Evolutionary conservation across 2,113 vertebrate genomes (phyloP).

Genomic region (Oncorhynchus masou): DNA sequence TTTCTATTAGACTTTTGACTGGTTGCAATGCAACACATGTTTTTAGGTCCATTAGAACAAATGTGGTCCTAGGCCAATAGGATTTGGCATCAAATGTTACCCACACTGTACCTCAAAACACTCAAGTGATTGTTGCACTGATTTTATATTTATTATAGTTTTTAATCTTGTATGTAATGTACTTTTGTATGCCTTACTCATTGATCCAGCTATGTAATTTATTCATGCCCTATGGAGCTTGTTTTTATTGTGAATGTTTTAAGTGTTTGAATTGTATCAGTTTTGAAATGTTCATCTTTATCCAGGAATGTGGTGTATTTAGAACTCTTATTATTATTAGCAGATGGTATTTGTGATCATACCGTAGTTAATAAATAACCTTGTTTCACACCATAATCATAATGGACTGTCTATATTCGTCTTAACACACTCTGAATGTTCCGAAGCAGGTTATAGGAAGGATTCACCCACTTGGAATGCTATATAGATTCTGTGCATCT

Average conservation of each 20-base stretch:
- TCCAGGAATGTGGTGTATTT: slow-evolving; percentile 18
- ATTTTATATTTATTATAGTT: slow-evolving; percentile 47
- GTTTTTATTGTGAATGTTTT: slow-evolving; percentile 34
- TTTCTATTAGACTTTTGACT: slow-evolving; percentile 49
- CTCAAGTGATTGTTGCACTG: slow-evolving; percentile 60
- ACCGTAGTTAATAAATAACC: slow-evolving; percentile 13
- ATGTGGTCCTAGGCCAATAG: slow-evolving; percentile 45
- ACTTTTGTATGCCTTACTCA: slow-evolving; percentile 64
- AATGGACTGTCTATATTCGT: background rate
- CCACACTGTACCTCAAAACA: slow-evolving; percentile 59
- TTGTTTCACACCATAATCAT: slow-evolving; percentile 1
- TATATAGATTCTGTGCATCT: no score
- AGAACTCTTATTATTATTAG: slow-evolving; percentile 15
- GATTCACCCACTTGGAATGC: no score
- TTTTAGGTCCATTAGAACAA: slow-evolving; percentile 12
- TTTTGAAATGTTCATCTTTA: slow-evolving; percentile 10
- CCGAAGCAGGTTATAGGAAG: no score
- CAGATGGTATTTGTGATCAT: background rate
- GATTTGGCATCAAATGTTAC: slow-evolving; percentile 50
- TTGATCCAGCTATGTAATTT: slow-evolving; percentile 66
- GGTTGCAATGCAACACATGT: slow-evolving; percentile 70
- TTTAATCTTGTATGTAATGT: slow-evolving; percentile 57
- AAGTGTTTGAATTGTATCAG: slow-evolving; percentile 12
- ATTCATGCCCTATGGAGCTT: slow-evolving; percentile 57
- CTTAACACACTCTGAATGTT: no score